Conservation (phyloP, 2,797 vertebrate species). For the Coreius guichenoti region DNA sequence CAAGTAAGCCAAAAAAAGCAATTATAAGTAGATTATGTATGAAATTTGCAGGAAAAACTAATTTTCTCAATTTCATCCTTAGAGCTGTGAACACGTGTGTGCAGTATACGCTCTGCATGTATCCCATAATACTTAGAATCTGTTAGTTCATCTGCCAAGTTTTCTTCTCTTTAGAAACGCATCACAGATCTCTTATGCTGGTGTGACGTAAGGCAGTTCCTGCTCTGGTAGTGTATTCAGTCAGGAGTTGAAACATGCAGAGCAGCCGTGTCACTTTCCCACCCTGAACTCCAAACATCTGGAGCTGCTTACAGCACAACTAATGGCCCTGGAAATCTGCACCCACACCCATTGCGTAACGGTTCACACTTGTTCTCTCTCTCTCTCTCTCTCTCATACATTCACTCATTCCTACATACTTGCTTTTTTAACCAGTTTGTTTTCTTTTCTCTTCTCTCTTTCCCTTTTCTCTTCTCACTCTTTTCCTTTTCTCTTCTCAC, state of each 20-base stretch:
- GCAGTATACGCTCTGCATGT: background rate
- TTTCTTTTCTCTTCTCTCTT: slow-evolving; percentile 14
- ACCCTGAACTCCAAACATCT: slow-evolving; percentile 37
- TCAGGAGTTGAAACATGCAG: slow-evolving; percentile 4
- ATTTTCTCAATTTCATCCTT: background rate
- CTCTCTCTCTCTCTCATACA: background rate
- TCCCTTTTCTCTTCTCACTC: background rate
- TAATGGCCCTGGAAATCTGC: slow-evolving; percentile 3
- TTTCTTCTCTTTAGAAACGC: background rate
- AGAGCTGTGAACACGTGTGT: background rate
- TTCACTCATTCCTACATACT: background rate
- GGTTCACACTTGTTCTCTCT: background rate
- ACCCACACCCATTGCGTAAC: slow-evolving; percentile 14
- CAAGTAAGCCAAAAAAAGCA: background rate
- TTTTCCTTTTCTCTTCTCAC: background rate
- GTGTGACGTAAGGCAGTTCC: background rate
- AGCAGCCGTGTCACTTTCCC: slow-evolving; percentile 21
- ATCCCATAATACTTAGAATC: background rate
- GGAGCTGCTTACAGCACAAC: slow-evolving; percentile 37
- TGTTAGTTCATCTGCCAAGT: background rate
- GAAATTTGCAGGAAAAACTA: background rate
- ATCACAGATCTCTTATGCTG: background rate
- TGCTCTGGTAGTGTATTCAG: slow-evolving; percentile 14
- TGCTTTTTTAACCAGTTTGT: slow-evolving; percentile 20
- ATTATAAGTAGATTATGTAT: background rate